phyloP scores from a whole-genome alignment of 2,888 invertebrate genomes.

The Nysson spinosus region DNA sequence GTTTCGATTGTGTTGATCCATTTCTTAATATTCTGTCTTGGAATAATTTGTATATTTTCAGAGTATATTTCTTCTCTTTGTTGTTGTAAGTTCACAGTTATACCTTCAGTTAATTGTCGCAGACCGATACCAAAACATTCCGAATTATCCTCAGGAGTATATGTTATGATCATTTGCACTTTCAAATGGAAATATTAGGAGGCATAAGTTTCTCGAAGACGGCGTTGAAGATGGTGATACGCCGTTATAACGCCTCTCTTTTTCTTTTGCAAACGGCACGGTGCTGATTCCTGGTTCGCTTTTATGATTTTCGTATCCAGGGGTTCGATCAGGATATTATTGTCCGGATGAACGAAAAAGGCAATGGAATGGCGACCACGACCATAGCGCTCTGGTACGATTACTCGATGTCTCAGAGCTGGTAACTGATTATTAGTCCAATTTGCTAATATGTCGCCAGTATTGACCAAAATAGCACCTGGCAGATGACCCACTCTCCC shows the following conservation, averaged over 20 bases:
- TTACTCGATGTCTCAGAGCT: slow-evolving; percentile 86
- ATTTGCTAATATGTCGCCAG: slow-evolving; percentile 85
- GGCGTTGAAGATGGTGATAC: slow-evolving; percentile 85
- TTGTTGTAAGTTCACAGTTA: too few species aligned
- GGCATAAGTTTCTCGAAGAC: slow-evolving; percentile 85
- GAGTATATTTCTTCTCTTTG: too few species aligned
- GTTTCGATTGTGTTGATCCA: too few species aligned
- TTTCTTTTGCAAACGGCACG: slow-evolving; percentile 77
- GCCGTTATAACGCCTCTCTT: slow-evolving; percentile 82
- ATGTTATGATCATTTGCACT: too few species aligned
- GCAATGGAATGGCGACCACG: slow-evolving; percentile 87
- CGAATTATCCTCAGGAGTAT: too few species aligned
- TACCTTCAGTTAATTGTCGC: too few species aligned
- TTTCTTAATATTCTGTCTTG: too few species aligned
- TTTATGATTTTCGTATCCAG: slow-evolving; percentile 77
- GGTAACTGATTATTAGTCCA: slow-evolving; percentile 86
- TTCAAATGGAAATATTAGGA: slow-evolving; percentile 68
- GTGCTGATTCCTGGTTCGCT: slow-evolving; percentile 69
- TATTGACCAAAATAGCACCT: slow-evolving; percentile 86
- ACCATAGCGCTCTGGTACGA: slow-evolving; percentile 83
- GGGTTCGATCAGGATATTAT: slow-evolving; percentile 79
- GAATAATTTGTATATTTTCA: too few species aligned
- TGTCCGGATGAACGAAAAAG: slow-evolving; percentile 87
- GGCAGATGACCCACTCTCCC: slow-evolving; percentile 86
- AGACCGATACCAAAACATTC: too few species aligned